Evolutionary conservation across 2,797 vertebrate species (phyloP), one percentile per base, ranked within the genome.

Genomic region (Tragopan temminckii): DNA sequence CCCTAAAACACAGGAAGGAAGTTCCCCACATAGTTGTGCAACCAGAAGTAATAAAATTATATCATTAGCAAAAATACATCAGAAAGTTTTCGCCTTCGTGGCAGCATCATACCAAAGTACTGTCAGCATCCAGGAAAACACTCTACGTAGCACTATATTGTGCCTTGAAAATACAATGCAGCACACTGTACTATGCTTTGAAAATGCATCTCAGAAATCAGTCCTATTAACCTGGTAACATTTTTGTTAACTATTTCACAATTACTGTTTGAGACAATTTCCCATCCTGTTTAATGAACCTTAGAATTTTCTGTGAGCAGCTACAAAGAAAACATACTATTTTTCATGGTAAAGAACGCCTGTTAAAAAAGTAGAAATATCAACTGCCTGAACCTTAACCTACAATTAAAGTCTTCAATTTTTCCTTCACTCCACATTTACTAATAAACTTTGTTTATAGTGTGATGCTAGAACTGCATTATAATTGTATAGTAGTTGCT

Each of bases 361-460:
- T 31, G 62, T 53, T 77, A 5, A 85, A 58, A 80, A 84, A 53
- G 42, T 72, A 82, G 80, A 38, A 64, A 61, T 19, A 78, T 58
- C 67, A 70, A 25, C 53, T 78, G 18, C 62, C 84, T 90, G 70
- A 94, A 87, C 53, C 80, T 80, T 67, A 88, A 88, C 33, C 53
- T 69, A 53, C 63, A 62, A 90, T 91, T 90, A 93, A 93, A 91
- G 77, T 81, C 31, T 89, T 57, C 46, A 86, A 45, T 52, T 70
- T 85, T 79, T 83, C 80, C 80, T 93, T 67, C 75, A 80, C 88
- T 94, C 23, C 13, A 33, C 7, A 9, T 76, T 88, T 88, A 88
- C 93, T 93, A 50, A 25, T 62, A 42, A 29, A 67, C 36, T 91
- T 89, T 58, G 92, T 76, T 92, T 88, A 92, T 83, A 95, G 89